Percentiles rank a stretch among this genome's conserved stretches.
phyloP scores from a whole-genome alignment of 2,797 vertebrate species.

The Otolemur crassicaudatus region DNA sequence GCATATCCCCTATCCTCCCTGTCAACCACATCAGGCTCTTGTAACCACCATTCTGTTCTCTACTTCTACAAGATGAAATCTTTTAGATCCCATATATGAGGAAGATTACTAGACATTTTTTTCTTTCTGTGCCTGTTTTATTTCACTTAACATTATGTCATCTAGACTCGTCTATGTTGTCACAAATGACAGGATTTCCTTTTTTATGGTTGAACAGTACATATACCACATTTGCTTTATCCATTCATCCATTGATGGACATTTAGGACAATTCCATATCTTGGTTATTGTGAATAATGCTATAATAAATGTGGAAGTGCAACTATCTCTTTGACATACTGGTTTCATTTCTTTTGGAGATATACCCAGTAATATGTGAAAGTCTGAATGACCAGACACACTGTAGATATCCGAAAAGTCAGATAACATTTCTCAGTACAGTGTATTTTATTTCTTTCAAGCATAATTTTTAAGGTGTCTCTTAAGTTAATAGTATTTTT shows the following conservation, averaged over 20 bases:
- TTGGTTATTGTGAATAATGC: background rate
- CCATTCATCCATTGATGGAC: background rate
- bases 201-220: background rate
- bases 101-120: background rate
- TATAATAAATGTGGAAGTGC: background rate
- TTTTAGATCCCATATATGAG: background rate
- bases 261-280: background rate
- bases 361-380: background rate
- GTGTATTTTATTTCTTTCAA: background rate
- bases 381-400: background rate
- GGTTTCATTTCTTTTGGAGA: background rate
- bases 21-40: background rate
- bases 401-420: background rate
- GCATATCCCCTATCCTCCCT: background rate
- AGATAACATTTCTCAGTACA: conserved; percentile 3
- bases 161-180: background rate
- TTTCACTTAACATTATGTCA: background rate
- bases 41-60: background rate
- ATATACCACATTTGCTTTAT: background rate
- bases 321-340: background rate
- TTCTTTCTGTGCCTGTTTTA: background rate
- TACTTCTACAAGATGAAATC: background rate
- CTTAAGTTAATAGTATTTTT: conserved; percentile 33
- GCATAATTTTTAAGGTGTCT: conserved; percentile 33
- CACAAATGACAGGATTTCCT: background rate